Evolutionary conservation across 2,797 vertebrate species (phyloP).

Genomic region (Ataeniobius toweri): DNA sequence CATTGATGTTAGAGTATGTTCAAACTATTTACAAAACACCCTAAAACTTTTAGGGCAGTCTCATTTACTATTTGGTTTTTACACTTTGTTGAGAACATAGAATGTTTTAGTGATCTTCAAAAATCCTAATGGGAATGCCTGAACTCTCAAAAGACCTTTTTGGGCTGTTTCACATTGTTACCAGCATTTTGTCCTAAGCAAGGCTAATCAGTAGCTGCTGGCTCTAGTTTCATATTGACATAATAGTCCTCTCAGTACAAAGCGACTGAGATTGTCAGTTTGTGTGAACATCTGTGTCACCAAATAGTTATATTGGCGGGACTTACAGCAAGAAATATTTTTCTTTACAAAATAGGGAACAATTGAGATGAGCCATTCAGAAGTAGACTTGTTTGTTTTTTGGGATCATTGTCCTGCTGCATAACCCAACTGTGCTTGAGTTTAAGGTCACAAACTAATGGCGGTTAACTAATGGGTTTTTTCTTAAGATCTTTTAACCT

Average conservation of each 20-base stretch:
- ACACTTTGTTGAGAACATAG: not conserved
- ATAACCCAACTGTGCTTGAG: no score
- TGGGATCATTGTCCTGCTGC: no score
- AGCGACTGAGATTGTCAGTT: not conserved
- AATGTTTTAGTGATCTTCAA: not conserved
- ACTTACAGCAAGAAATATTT: not conserved
- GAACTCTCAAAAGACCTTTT: not conserved
- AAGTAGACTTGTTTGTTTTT: not conserved
- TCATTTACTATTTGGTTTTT: not conserved
- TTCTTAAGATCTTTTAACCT: no score
- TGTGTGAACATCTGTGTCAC: not conserved
- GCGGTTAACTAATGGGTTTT: no score
- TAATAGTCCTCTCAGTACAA: not conserved
- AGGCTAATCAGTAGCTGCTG: constrained; percentile 9
- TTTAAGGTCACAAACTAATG: no score
- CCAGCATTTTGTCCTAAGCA: constrained; percentile 6
- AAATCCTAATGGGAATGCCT: not conserved
- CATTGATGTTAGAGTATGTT: not conserved
- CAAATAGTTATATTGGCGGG: not conserved
- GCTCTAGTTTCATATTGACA: constrained; percentile 6
- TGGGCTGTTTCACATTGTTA: not conserved
- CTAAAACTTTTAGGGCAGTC: not conserved
- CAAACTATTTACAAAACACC: not conserved
- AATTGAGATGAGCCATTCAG: not conserved
- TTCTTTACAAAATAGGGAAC: not conserved